Evolutionary conservation across 2,797 vertebrate species (phyloP), one percentile per base, ranked within the genome.

Genomic region (Phataginus tricuspis): DNA sequence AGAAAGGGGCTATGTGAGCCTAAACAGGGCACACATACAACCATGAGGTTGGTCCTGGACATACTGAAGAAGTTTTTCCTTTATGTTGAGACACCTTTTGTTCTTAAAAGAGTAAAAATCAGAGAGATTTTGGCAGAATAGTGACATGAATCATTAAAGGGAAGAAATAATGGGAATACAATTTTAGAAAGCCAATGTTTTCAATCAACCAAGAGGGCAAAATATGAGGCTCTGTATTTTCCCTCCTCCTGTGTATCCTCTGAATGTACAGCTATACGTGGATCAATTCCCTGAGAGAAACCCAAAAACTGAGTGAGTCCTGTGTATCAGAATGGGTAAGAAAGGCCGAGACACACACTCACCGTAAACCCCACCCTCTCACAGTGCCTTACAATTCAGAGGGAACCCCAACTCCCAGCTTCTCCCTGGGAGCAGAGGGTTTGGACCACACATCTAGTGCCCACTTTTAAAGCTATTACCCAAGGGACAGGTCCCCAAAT

Each of bases 61-160:
- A 83, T 25, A 90, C 37, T 39, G 49, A 86, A 82, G 23, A 37
- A 19, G 63, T 80, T 14, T 71, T 59, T 29, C 49, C 18, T 92
- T 80, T 68, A 49, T 59, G 21, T 85, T 75, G 39, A 69, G 34
- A 75, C 18, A 49, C 14, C 4, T 42, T 74, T 68, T 84, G 37
- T 27, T 86, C 42, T 79, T 61, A 75, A 91, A 15, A 75, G 49
- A 74, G 86, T 85, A 42, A 84, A 91, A 91, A 91, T 39, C 74
- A 75, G 72, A 79, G n/a, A 63, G 74, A 45, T 45, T 42, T 51
- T 78, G 55, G 59, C 75, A 57, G 34, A 25, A 53, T 31, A 77
- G n/a, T 90, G 9, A 57, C 45, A 82, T 49, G 55, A 77, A 63
- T 55, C 66, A 69, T 39, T 18, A 85, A 49, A 77, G 2, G 11